Evolutionary conservation across 1,140 invertebrate genomes (phyloP).

Genomic region (Polypedilum pembai): DNA sequence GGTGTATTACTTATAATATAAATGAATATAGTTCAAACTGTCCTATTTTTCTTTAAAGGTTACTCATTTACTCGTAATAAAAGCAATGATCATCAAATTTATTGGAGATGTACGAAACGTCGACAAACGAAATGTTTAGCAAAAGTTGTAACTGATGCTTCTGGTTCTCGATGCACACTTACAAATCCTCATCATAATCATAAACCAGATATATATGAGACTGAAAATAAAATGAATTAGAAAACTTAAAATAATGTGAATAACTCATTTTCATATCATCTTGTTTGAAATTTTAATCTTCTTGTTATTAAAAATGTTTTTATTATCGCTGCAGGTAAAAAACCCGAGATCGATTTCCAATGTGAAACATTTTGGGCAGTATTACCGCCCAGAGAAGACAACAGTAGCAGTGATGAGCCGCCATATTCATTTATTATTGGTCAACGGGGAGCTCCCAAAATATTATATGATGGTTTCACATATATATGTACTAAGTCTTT

Average conservation of each 20-base stretch:
- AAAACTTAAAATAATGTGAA: neutral
- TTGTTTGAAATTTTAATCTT: neutral
- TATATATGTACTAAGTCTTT: constrained; percentile 35
- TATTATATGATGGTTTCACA: constrained; percentile 32
- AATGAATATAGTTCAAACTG: too few relatives aligned
- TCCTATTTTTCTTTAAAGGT: too few relatives aligned
- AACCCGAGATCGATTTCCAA: neutral
- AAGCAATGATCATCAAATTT: constrained; percentile 28
- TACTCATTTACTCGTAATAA: constrained; percentile 32
- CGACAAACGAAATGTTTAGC: constrained; percentile 31
- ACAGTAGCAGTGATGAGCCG: neutral
- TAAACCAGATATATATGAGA: constrained; percentile 29
- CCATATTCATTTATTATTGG: constrained; percentile 29
- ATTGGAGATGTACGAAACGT: constrained; percentile 32
- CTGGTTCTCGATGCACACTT: constrained; percentile 26
- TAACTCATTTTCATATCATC: neutral
- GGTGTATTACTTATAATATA: too few relatives aligned
- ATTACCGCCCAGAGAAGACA: neutral
- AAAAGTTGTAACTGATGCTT: constrained; percentile 30
- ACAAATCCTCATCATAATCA: constrained; percentile 31
- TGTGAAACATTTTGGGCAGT: neutral
- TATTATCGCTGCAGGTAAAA: neutral
- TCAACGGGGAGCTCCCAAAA: constrained; percentile 34
- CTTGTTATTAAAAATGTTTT: constrained; percentile 29
- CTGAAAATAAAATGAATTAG: neutral